Evolutionary conservation across 2,113 vertebrate genomes (phyloP).

Genomic region (Hemibagrus wyckioides): DNA sequence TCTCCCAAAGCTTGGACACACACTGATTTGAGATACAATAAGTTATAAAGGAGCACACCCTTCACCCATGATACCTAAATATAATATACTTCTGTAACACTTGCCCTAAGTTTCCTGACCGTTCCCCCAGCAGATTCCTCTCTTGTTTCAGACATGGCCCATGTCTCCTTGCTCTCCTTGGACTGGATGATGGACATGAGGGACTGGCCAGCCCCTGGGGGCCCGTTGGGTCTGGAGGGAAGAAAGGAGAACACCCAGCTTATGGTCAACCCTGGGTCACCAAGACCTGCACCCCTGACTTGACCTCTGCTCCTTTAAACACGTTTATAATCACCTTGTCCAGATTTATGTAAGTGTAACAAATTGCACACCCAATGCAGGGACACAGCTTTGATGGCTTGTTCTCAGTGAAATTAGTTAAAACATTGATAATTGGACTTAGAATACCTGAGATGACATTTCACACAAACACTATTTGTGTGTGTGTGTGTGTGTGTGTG

Average conservation of each 20-base stretch:
- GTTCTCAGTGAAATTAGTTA: slow-evolving; percentile 29
- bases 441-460: slow-evolving; percentile 5
- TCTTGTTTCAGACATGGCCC: slow-evolving; percentile 46
- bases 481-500: slow-evolving; percentile 26
- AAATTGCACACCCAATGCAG: slow-evolving; percentile 43
- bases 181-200: slow-evolving; percentile 64
- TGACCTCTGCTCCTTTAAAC: slow-evolving; percentile 49
- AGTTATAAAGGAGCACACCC: neutral
- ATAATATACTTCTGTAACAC: slow-evolving; percentile 43
- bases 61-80: slow-evolving; percentile 20
- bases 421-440: slow-evolving; percentile 3
- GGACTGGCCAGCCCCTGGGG: slow-evolving; percentile 61
- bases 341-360: slow-evolving; percentile 55
- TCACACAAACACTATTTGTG: slow-evolving; percentile 14
- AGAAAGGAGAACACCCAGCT: slow-evolving; percentile 58
- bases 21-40: slow-evolving; percentile 8
- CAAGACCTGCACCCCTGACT: slow-evolving; percentile 56
- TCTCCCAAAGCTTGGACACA: neutral
- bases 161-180: slow-evolving; percentile 45
- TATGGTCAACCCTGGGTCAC: slow-evolving; percentile 54
- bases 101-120: slow-evolving; percentile 10
- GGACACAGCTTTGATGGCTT: slow-evolving; percentile 18
- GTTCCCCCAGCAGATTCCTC: slow-evolving; percentile 23
- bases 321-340: slow-evolving; percentile 56
- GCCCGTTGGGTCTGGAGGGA: slow-evolving; percentile 54